phyloP scores from a whole-genome alignment of 2,888 invertebrate species.

The Polia nebulosa region DNA sequence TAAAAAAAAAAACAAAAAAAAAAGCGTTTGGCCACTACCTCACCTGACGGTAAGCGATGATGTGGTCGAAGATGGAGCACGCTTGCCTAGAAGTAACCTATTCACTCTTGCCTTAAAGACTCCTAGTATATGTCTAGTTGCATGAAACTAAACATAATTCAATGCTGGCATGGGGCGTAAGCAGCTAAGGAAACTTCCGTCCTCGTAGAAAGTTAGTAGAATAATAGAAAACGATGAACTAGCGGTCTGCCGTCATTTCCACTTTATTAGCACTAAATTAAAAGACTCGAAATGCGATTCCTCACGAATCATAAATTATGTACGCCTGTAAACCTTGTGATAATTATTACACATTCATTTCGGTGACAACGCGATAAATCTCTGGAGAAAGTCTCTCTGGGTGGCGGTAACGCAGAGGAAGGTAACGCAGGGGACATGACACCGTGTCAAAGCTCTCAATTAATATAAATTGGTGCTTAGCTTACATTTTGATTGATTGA shows the following conservation, averaged over 20 bases:
- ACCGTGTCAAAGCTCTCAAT: slow-evolving; percentile 38
- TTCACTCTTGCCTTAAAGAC: no score
- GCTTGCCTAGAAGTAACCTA: no score
- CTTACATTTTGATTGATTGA: slow-evolving; percentile 24
- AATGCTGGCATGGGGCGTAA: no score
- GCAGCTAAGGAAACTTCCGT: neutral
- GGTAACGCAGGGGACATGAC: neutral
- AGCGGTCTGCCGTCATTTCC: neutral
- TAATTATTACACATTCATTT: slow-evolving; percentile 49
- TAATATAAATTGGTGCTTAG: slow-evolving; percentile 41
- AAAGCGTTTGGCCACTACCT: no score
- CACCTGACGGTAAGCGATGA: no score
- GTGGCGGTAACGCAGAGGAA: neutral
- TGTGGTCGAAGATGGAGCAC: no score
- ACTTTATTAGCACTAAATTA: slow-evolving; percentile 18
- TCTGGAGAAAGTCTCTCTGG: slow-evolving; percentile 41
- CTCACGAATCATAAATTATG: slow-evolving; percentile 15
- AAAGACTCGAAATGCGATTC: slow-evolving; percentile 11
- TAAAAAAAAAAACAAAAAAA: no score
- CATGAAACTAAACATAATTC: no score
- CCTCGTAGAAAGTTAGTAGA: slow-evolving; percentile 4
- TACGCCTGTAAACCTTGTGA: slow-evolving; percentile 36
- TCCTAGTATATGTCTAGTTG: no score
- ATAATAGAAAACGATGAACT: neutral
- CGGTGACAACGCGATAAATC: slow-evolving; percentile 46